phyloP scores from a whole-genome alignment of 2,888 invertebrate species.

The Plagodis pulveraria region DNA sequence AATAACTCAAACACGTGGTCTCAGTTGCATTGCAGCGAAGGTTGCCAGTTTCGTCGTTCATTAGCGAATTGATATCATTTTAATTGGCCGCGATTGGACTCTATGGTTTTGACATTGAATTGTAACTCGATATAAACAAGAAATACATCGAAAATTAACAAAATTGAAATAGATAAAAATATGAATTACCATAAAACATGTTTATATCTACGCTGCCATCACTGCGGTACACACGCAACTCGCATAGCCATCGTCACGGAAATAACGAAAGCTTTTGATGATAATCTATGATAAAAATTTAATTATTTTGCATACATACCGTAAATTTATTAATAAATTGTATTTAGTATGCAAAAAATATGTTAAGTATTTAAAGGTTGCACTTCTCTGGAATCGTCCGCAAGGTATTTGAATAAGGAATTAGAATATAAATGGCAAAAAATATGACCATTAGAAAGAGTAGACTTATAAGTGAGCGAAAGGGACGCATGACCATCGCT shows the following conservation, averaged over 20 bases:
- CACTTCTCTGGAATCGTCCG: constrained; percentile 74
- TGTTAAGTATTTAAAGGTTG: constrained; percentile 62
- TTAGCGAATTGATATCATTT: constrained; percentile 36
- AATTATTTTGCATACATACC: constrained; percentile 43
- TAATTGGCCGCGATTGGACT: constrained; percentile 39
- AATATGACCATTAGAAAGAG: constrained; percentile 83
- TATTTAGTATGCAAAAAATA: constrained; percentile 25
- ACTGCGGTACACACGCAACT: constrained; percentile 57
- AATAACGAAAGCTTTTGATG: constrained; percentile 65
- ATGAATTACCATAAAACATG: constrained; percentile 54
- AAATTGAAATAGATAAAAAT: constrained; percentile 43
- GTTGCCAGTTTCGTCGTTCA: constrained; percentile 17
- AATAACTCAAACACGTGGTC: not conserved
- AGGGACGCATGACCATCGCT: constrained; percentile 58
- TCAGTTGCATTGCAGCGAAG: not conserved
- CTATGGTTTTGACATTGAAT: constrained; percentile 41
- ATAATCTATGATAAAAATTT: constrained; percentile 62
- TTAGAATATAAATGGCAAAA: constrained; percentile 82
- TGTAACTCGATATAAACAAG: constrained; percentile 54
- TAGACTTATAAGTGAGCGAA: constrained; percentile 56
- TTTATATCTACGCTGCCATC: constrained; percentile 64
- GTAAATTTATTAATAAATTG: not conserved
- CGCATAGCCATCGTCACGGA: constrained; percentile 53
- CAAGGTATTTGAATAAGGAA: constrained; percentile 77
- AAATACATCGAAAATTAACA: constrained; percentile 46